A percentile compares a stretch with the other conserved stretches of the same genome.
phyloP scores from a whole-genome alignment of 35 echinoderm and acorn worm genomes.

The Nesometra sesokonis region DNA sequence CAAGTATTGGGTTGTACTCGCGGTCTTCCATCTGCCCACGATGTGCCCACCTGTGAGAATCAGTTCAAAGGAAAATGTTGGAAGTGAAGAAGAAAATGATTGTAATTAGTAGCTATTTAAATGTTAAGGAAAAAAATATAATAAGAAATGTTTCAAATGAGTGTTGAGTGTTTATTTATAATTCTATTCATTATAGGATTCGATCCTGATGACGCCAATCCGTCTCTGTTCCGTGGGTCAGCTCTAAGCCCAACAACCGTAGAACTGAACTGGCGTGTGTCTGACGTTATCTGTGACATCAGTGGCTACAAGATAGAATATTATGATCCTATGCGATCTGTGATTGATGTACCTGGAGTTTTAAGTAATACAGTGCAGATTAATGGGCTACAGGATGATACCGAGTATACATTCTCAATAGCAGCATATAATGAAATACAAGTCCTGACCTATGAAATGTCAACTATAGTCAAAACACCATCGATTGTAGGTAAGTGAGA shows the following conservation, averaged over 20 bases:
- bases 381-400: conserved; percentile 20
- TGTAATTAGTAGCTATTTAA: too few relatives aligned
- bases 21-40: too few relatives aligned
- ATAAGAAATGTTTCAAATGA: too few relatives aligned
- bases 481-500: conserved; percentile 15
- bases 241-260: conserved; percentile 20
- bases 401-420: conserved; percentile 32
- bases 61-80: too few relatives aligned
- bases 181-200: conserved; percentile 19
- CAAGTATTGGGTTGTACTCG: too few relatives aligned
- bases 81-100: too few relatives aligned
- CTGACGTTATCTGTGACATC: conserved; percentile 60
- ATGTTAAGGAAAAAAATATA: too few relatives aligned
- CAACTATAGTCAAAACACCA: conserved; percentile 37
- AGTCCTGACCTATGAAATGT: conserved; percentile 14
- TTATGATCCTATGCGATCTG: conserved; percentile 2
- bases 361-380: conserved; percentile 15
- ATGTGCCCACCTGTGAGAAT: too few relatives aligned
- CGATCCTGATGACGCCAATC: conserved; percentile 37
- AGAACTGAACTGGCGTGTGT: conserved; percentile 35
- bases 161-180: too few relatives aligned
- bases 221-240: conserved; percentile 11
- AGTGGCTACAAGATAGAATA: conserved; percentile 50
- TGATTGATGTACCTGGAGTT: conserved; percentile 38
- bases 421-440: conserved; percentile 30